Percentiles rank a stretch among this genome's conserved stretches.
Conservation (phyloP, 2,888 invertebrate genomes). For the Plusia festucae region DNA sequence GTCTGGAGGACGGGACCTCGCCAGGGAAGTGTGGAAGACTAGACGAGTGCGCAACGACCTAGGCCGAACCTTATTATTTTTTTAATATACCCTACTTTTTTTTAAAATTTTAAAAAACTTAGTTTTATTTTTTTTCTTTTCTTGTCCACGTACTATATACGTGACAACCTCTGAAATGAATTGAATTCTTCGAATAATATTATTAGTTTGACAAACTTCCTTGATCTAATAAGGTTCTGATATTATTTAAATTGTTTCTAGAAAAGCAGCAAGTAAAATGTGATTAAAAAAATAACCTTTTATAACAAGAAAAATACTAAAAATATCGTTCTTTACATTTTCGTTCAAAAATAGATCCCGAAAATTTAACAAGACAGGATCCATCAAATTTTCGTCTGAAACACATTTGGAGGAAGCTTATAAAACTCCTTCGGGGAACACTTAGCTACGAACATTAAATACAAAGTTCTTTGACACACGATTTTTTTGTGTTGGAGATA, state of each 20-base stretch:
- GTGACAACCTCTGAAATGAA: no score
- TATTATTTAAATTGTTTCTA: background rate
- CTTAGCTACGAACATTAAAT: background rate
- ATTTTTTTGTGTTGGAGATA: slow-evolving; percentile 10
- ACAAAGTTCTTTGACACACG: slow-evolving; percentile 29
- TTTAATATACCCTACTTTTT: no score
- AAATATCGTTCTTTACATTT: background rate
- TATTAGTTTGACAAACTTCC: background rate
- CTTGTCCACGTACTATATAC: no score
- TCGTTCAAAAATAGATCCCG: background rate
- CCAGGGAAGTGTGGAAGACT: no score
- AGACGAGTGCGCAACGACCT: no score
- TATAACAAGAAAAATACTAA: background rate
- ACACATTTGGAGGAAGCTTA: slow-evolving; percentile 20
- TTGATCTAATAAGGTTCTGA: background rate
- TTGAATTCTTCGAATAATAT: background rate
- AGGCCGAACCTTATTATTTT: no score
- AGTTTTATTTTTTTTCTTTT: no score
- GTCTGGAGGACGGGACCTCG: no score
- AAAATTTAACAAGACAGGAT: background rate
- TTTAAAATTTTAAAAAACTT: no score
- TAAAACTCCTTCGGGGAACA: slow-evolving; percentile 17
- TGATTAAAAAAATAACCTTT: no score
- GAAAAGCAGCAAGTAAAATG: no score
- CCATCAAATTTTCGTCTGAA: background rate